Base-by-base conservation (phyloP, 2,888 invertebrate species). In the Chymomyza procnemis region DNA sequence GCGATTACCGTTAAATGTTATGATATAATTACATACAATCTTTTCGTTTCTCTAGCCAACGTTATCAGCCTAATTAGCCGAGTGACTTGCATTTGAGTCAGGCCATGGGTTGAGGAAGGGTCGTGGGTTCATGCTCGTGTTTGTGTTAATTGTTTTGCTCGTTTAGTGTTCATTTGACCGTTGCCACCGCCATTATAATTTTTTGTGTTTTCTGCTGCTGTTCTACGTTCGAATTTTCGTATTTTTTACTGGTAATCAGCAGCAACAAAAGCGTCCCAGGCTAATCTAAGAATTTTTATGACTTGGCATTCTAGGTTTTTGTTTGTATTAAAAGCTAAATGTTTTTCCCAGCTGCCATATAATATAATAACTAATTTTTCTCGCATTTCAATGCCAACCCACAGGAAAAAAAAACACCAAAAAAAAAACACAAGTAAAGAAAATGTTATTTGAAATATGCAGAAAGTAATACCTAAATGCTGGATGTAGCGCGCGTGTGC, bases 61-160 rank as follows among this genome's bases (percentile, higher is more conserved):
- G 76, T 84, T 81, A 86, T 81, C 80, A 86, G 86, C 86, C 80
- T 86, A 81, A 81, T 81, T 81, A 81, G 80, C 80, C 86, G 86
- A 86, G 86, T 81, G 86, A 85, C 80, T 84, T 79, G 61, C 30
- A 18, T 50, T 50, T 50, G 48, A 50, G 48, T 8, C 48, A 18
- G 48, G 16, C 3, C 18, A 6, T 14, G 18, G 48, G n/a, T 61
- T 85, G 86, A 86, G 86, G 79, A 84, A 80, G 79, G 74, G 21
- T 60, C 47, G 22, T 14, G 16, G 9, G 52, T 48, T 21, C 54
- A 64, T 22, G 34, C 59, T 41, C 34, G 34, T 64, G 46, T 50
- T 56, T 48, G 60, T 55, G 30, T 21, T 61, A 14, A 4, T 22
- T 41, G 34, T 41, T 41, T 57, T 30, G 68, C 54, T 66, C 47